A percentile compares a stretch with the other conserved stretches of the same genome.
phyloP scores from a whole-genome alignment of 2,888 invertebrate genomes.

The Dryococelus australis region DNA sequence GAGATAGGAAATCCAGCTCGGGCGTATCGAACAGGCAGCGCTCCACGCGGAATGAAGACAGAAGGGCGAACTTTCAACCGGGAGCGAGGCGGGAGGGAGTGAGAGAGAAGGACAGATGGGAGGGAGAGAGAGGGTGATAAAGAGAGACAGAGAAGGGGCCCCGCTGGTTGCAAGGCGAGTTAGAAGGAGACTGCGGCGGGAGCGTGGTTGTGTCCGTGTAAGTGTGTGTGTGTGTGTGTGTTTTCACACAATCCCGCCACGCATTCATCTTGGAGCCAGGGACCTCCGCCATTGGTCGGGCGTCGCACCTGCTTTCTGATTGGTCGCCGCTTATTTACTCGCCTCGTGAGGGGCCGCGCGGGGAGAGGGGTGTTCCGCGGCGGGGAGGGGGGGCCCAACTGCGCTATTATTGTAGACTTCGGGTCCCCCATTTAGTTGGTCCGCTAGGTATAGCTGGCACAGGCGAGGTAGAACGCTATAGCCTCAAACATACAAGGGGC shows the following conservation, averaged over 20 bases:
- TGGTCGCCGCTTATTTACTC: constrained; percentile 40
- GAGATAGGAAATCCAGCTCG: constrained; percentile 10
- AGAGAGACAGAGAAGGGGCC: not conserved
- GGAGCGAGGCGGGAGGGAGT: not conserved
- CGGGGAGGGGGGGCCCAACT: constrained; percentile 57
- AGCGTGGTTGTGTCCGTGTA: not conserved
- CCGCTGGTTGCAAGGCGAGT: not conserved
- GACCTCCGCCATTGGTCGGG: constrained; percentile 28
- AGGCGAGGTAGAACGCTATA: constrained; percentile 82
- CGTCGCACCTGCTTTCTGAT: constrained; percentile 39
- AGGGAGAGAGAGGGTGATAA: not conserved
- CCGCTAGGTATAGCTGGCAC: constrained; percentile 36
- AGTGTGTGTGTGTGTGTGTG: constrained; percentile 27
- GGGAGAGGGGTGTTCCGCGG: constrained; percentile 57
- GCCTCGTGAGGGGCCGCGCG: constrained; percentile 12
- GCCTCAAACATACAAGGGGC: constrained; percentile 70
- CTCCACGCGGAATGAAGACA: constrained; percentile 5
- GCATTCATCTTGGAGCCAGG: constrained; percentile 34
- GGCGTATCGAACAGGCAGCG: not conserved
- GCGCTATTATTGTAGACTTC: constrained; percentile 61
- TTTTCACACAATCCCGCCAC: constrained; percentile 33
- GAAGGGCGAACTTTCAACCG: constrained; percentile 8
- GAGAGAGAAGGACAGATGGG: not conserved
- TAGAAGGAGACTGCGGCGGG: not conserved
- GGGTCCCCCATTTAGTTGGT: constrained; percentile 57